phyloP scores from a whole-genome alignment of 2,888 invertebrate species.

The Aromia moschata region DNA sequence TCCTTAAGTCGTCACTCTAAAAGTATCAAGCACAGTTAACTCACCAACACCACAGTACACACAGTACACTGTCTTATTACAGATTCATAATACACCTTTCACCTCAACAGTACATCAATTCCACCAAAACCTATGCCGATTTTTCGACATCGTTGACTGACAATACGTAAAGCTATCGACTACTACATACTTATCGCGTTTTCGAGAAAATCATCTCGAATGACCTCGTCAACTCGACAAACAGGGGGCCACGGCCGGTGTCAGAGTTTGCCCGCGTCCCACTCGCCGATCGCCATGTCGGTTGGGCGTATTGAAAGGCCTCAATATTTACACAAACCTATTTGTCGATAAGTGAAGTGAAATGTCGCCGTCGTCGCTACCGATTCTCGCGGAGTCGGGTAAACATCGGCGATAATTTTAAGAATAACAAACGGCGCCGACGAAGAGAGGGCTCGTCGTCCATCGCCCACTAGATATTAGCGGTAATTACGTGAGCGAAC shows the following conservation, averaged over 20 bases:
- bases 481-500: neutral
- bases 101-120: no score
- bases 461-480: neutral
- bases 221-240: no score
- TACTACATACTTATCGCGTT: neutral
- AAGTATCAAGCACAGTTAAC: no score
- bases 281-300: neutral
- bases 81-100: no score
- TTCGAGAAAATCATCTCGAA: neutral
- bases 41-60: no score
- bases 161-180: neutral
- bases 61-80: no score
- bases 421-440: neutral
- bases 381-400: constrained; percentile 7
- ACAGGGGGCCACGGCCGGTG: neutral
- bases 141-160: no score
- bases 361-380: constrained; percentile 15
- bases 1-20: no score
- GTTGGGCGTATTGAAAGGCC: neutral
- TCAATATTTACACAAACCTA: constrained; percentile 1
- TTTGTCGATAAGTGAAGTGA: neutral
- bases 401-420: constrained; percentile 3
- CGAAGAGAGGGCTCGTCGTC: neutral
- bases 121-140: no score
- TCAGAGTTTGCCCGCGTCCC: neutral